Percentiles rank a stretch among this genome's conserved stretches.
phyloP scores from a whole-genome alignment of 35 echinoderm and acorn worm genomes.

The Lytechinus pictus region DNA sequence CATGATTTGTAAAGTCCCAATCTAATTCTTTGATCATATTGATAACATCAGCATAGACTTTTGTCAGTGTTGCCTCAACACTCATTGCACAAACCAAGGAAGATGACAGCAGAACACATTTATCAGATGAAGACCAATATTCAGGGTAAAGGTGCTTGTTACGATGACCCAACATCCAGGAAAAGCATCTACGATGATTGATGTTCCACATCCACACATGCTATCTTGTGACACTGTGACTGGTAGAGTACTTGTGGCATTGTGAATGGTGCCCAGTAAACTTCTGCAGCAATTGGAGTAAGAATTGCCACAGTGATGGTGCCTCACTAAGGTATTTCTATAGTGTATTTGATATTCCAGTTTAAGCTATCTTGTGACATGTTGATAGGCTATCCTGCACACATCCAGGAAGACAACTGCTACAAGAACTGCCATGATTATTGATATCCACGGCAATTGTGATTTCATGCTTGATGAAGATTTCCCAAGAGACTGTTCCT shows the following conservation, averaged over 20 bases:
- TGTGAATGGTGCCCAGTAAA: too few relatives aligned
- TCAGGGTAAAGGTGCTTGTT: background rate
- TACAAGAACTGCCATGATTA: conserved; percentile 8
- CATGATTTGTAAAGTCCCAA: too few relatives aligned
- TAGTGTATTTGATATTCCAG: too few relatives aligned
- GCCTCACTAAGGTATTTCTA: too few relatives aligned
- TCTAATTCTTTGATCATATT: too few relatives aligned
- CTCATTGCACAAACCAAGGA: background rate
- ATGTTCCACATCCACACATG: background rate
- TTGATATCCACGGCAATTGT: background rate
- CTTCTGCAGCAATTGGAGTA: too few relatives aligned
- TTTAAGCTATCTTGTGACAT: conserved; percentile 6
- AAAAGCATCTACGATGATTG: background rate
- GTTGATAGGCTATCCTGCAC: background rate
- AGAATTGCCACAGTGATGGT: too few relatives aligned
- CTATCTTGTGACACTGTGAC: conserved; percentile 1
- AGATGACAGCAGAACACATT: background rate
- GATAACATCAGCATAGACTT: too few relatives aligned
- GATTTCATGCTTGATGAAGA: background rate
- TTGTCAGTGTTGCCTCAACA: too few relatives aligned
- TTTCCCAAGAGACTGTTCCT: background rate
- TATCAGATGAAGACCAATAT: background rate
- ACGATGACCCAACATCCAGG: too few relatives aligned
- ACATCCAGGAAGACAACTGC: conserved; percentile 25
- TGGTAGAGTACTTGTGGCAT: too few relatives aligned